Evolutionary conservation across 2,797 vertebrate genomes (phyloP), one percentile per base, ranked within the genome.

Genomic region (Lagocephalus sceleratus): DNA sequence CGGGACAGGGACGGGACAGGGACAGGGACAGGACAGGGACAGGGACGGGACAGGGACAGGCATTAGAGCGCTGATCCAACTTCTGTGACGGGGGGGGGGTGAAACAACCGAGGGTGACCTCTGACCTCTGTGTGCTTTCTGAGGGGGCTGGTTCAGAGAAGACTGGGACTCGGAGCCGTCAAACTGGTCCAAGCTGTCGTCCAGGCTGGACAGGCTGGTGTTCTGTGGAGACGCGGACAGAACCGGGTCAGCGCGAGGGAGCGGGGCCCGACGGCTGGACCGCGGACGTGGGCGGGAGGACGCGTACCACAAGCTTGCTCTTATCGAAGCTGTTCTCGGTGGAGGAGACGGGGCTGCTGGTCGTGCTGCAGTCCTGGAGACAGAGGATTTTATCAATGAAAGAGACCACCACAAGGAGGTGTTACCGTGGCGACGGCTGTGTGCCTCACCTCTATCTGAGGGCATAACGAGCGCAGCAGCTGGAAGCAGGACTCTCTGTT

Each of bases 401-500:
- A 10, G 7, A 20, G 14, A 16, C 38, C 38, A n/a, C 41, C 1
- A 9, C 17, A 2, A 22, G 20, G 2, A n/a, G 1, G 1, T 15
- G 0, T 44, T 2, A 19, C 40, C 16, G 16, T 6, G n/a, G 40
- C 5, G 12, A 35, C 32, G 9, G 32, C 11, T 14, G 32, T 15
- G 2, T 6, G 21, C 38, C 74, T 22, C 83, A 94, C 93, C 88
- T 93, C 88, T 14, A 92, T 57, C 64, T 91, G 90, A 56, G 83
- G 82, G 77, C 90, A 94, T 3, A 95, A 58, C 0, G 90, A 87
- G 3, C 73, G 81, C 61, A 96, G 90, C 55, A 92, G 88, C 76
- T 92, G 90, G 85, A 81, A 94, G 9, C 90, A 90, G 0, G 85
- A 83, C 35, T 96, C 94, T 20, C 94, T 85, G 72, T 82, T 92